Conservation (phyloP, 2,113 vertebrate genomes). For the Aviceda subcristata region DNA sequence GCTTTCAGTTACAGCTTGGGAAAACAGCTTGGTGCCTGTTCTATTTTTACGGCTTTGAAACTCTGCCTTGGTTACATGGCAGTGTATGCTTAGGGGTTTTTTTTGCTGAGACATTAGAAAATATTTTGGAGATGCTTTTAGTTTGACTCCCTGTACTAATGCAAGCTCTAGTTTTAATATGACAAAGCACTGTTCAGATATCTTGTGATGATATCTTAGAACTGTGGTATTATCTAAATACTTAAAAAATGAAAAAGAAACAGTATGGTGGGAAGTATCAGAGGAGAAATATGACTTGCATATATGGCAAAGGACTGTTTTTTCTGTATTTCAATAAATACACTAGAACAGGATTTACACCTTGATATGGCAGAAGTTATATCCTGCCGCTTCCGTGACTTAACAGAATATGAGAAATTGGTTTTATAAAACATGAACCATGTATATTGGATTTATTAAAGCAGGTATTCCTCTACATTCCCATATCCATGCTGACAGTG, state of each 20-base stretch:
- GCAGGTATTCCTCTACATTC: not conserved
- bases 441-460: not conserved
- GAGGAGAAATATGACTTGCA: not conserved
- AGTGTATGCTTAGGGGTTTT: not conserved
- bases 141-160: not conserved
- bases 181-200: not conserved
- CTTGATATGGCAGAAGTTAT: not conserved
- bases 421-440: not conserved
- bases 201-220: not conserved
- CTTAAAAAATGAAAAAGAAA: not conserved
- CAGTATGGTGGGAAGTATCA: not conserved
- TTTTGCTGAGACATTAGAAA: not conserved
- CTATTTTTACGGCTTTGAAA: not conserved
- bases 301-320: not conserved
- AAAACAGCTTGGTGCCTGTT: not conserved
- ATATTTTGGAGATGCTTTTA: not conserved
- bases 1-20: not conserved
- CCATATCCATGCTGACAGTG: not conserved
- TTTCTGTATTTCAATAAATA: not conserved
- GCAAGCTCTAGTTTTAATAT: not conserved
- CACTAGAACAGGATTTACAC: not conserved
- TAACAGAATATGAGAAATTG: not conserved
- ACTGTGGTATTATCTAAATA: not conserved
- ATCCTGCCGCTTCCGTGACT: not conserved
- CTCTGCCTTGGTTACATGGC: not conserved